Percentiles rank a stretch among this genome's conserved stretches.
phyloP scores from a whole-genome alignment of 1,140 invertebrate species.

The Cydia amplana region DNA sequence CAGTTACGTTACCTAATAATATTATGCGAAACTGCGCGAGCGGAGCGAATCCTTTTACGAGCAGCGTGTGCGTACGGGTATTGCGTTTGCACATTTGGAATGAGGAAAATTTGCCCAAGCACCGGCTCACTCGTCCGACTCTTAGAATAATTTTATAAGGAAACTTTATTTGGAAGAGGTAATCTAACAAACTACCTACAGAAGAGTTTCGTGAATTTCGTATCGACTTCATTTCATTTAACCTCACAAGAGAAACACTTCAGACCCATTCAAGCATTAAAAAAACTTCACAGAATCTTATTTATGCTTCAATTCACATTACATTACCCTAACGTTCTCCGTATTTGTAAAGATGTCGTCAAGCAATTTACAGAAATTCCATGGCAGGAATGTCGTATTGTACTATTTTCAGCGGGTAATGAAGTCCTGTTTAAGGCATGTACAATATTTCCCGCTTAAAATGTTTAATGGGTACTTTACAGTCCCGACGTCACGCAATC shows the following conservation, averaged over 20 bases:
- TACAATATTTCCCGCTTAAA: not conserved
- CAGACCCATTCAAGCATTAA: not conserved
- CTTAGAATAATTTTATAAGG: constrained; percentile 18
- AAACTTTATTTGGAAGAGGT: constrained; percentile 17
- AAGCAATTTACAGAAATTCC: constrained; percentile 5
- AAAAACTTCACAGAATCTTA: not conserved
- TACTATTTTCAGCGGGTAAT: constrained; percentile 6
- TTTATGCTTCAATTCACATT: not conserved
- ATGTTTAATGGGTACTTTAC: constrained; percentile 18
- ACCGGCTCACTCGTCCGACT: not conserved
- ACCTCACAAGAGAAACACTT: not conserved
- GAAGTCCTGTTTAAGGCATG: constrained; percentile 26
- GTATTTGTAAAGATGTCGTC: constrained; percentile 18
- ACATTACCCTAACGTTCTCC: not conserved
- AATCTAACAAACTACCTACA: not conserved
- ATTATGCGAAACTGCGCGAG: constrained; percentile 17
- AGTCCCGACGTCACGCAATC: constrained; percentile 26
- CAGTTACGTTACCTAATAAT: constrained; percentile 23
- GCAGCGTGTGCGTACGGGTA: constrained; percentile 16
- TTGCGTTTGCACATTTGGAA: constrained; percentile 16
- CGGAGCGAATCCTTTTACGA: constrained; percentile 28
- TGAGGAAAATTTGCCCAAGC: constrained; percentile 25
- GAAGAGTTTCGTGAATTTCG: not conserved
- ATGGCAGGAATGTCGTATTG: not conserved
- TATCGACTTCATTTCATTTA: not conserved